Base-by-base conservation (phyloP, 2,888 invertebrate genomes). In the Aricia artaxerxes region DNA sequence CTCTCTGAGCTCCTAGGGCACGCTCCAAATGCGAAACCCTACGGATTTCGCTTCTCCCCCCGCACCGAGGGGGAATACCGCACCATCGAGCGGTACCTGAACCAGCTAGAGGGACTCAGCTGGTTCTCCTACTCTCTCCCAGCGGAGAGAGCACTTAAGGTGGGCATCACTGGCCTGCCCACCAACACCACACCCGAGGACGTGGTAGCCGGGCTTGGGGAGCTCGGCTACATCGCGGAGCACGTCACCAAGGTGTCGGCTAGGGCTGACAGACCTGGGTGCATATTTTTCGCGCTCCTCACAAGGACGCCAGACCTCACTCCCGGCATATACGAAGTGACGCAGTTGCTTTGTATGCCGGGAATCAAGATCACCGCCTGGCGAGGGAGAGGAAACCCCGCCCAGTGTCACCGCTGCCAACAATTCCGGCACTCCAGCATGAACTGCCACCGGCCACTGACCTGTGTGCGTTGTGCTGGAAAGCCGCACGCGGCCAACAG, bases 351-450 rank as follows among this genome's bases (percentile, higher is more conserved):
- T 0, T 78, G 24, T 9, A 80, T 80, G 79, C 81, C 82, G 0
- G 83, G 83, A 0, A n/a, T 83, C 1, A 77, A 38, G 0, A 80
- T 83, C 0, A 79, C 79, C 1, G 78, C 77, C 13, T 81, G 80
- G 82, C 11, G 76, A 1, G 78, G 81, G 0, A 80, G 77, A 2
- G 78, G 77, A 6, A 79, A 78, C 6, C 80, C 77, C 3, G 76
- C 81, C 4, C 82, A 80, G 4, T 81, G 81, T 11, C 84, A 79
- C 6, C 4, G 72, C 0, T 81, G 81, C 61, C 80, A 81, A 9
- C 60, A 49, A 1, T 81, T 79, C 13, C 2, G 78, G 5, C 84
- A 85, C 79, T 80, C 81, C 4, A 81, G 80, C 5, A 79, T 79
- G 31, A 78, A 82, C 60, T 80, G 80, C 76, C 80, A 78, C 24